Conservation (phyloP, 2,797 vertebrate species). For the Chanos chanos region DNA sequence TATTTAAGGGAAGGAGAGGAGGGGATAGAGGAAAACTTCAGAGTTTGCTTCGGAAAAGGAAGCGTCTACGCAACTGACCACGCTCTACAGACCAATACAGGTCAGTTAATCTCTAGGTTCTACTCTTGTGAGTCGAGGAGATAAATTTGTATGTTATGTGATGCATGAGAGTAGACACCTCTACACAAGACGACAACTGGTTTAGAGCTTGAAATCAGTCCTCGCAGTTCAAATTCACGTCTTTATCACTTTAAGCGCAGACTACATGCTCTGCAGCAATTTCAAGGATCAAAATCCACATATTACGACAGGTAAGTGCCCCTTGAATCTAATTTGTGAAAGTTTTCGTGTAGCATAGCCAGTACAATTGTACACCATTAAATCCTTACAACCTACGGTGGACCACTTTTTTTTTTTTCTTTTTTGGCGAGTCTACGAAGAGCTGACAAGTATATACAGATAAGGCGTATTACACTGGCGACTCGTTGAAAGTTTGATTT, state of each 20-base stretch:
- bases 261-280: conserved; percentile 49
- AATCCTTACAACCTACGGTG: too few relatives aligned
- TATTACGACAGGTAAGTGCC: conserved; percentile 57
- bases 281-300: conserved; percentile 46
- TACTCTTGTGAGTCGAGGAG: neutral
- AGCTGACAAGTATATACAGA: neutral
- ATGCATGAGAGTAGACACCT: too few relatives aligned
- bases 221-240: too few relatives aligned
- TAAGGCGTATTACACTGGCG: too few relatives aligned
- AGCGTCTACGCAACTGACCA: neutral
- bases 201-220: too few relatives aligned
- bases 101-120: conserved; percentile 33
- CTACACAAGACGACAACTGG: neutral
- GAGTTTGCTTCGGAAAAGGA: conserved; percentile 10
- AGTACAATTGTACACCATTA: too few relatives aligned
- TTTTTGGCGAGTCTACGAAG: neutral
- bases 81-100: conserved; percentile 26
- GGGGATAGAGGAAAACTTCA: too few relatives aligned
- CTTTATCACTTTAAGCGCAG: neutral
- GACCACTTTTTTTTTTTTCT: neutral
- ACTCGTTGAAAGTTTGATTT: too few relatives aligned
- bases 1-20: too few relatives aligned
- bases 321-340: too few relatives aligned
- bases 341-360: too few relatives aligned
- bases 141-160: too few relatives aligned